Evolutionary conservation across 2,888 invertebrate genomes (phyloP).

Genomic region (Caenorhabditis wallacei): DNA sequence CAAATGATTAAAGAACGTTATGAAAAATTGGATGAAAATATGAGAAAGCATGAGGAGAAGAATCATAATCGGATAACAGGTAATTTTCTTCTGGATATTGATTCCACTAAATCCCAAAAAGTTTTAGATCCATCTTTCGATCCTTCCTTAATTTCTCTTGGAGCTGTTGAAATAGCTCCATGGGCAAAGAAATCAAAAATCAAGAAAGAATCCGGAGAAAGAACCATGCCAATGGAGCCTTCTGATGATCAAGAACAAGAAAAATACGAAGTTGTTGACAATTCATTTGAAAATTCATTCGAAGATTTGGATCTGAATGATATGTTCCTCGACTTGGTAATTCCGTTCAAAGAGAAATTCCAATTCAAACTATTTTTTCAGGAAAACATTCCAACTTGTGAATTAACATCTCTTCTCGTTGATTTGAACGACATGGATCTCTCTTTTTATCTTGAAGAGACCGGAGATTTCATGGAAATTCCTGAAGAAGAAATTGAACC

Average conservation of each 20-base stretch:
- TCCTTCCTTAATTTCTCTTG: background rate
- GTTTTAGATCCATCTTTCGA: constrained; percentile 15
- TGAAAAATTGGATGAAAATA: background rate
- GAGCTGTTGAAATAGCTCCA: background rate
- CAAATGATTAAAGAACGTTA: background rate
- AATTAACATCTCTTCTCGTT: too few relatives aligned
- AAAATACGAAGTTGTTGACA: background rate
- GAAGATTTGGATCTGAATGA: background rate
- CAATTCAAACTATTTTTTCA: too few relatives aligned
- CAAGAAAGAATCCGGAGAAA: background rate
- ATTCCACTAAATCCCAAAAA: too few relatives aligned
- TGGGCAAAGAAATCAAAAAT: constrained; percentile 10
- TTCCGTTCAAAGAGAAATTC: too few relatives aligned
- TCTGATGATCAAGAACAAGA: background rate
- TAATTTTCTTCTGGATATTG: too few relatives aligned
- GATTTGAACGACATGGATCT: too few relatives aligned
- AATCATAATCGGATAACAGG: background rate
- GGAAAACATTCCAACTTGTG: too few relatives aligned
- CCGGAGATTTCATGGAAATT: background rate
- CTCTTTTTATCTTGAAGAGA: background rate
- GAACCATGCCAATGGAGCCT: background rate
- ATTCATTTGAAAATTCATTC: background rate
- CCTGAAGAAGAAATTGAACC: background rate
- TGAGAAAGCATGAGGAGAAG: background rate
- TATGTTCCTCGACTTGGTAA: too few relatives aligned